Evolutionary conservation across 2,113 vertebrate genomes (phyloP).

Genomic region (Paedocypris sp.): DNA sequence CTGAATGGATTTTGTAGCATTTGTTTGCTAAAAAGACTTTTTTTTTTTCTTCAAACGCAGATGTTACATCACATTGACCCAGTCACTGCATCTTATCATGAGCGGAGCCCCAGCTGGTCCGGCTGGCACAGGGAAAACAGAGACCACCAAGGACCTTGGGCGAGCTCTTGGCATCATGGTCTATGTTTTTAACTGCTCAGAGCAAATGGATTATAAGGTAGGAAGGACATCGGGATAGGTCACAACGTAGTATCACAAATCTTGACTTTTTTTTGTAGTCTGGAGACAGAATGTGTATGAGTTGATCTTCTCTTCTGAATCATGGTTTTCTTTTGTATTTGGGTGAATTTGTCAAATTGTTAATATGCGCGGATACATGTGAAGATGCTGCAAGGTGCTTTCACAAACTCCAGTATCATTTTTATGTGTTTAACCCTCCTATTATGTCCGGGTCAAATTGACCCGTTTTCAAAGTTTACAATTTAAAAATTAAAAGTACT

Average conservation of each 20-base stretch:
- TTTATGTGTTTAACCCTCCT: too few species aligned
- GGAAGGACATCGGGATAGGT: not conserved
- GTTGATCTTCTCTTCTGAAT: not conserved
- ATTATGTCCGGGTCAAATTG: too few species aligned
- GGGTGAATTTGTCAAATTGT: too few species aligned
- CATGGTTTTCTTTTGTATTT: not conserved
- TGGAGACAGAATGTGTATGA: too few species aligned
- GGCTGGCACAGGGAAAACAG: slow-evolving; percentile 90
- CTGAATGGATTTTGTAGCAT: slow-evolving; percentile 1
- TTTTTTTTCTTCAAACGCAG: slow-evolving; percentile 46
- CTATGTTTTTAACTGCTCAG: slow-evolving; percentile 95
- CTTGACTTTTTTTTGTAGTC: too few species aligned
- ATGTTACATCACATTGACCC: slow-evolving; percentile 92
- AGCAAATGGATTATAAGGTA: slow-evolving; percentile 99
- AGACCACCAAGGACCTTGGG: slow-evolving; percentile 93
- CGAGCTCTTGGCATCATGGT: slow-evolving; percentile 89
- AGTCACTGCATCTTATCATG: slow-evolving; percentile 90
- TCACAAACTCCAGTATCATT: too few species aligned
- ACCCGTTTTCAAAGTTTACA: too few species aligned
- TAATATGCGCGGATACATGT: too few species aligned
- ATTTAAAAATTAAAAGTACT: too few species aligned
- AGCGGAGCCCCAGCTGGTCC: slow-evolving; percentile 86
- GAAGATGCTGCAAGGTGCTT: too few species aligned
- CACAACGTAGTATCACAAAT: too few species aligned
- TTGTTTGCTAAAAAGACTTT: not conserved